A percentile compares a stretch with the other conserved stretches of the same genome.
phyloP scores from a whole-genome alignment of 2,888 invertebrate genomes.

The Empis livida region DNA sequence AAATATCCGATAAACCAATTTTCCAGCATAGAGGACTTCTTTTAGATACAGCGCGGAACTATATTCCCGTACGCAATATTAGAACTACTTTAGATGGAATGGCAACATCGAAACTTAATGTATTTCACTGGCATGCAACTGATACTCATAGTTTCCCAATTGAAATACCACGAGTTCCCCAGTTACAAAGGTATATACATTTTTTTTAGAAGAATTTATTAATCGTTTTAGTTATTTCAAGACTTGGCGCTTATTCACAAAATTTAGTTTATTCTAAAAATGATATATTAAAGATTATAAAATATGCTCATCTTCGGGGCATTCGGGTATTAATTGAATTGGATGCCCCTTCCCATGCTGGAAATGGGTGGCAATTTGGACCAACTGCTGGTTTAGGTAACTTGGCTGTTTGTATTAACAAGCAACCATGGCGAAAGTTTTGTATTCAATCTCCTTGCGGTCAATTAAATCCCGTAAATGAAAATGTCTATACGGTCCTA shows the following conservation, averaged over 20 bases:
- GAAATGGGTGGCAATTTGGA: conserved; percentile 65
- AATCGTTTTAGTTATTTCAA: conserved; percentile 21
- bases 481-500: conserved; percentile 52
- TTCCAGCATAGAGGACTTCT: conserved; percentile 78
- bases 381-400: conserved; percentile 44
- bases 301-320: conserved; percentile 67
- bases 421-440: conserved; percentile 53
- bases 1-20: conserved; percentile 62
- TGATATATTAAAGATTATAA: conserved; percentile 53
- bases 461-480: conserved; percentile 67
- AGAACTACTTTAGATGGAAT: conserved; percentile 68
- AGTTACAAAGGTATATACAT: conserved; percentile 50
- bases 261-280: conserved; percentile 52
- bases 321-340: conserved; percentile 78
- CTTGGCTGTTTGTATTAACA: conserved; percentile 51
- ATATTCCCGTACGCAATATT: conserved; percentile 55
- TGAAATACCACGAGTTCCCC: conserved; percentile 58
- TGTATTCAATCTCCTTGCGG: conserved; percentile 80
- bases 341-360: conserved; percentile 78
- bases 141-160: conserved; percentile 90
- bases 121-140: conserved; percentile 84
- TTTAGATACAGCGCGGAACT: conserved; percentile 83
- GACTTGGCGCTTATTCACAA: conserved; percentile 61
- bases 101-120: conserved; percentile 80
- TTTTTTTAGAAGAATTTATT: not conserved